Evolutionary conservation across 2,888 invertebrate species (phyloP), one percentile per base, ranked within the genome.

Genomic region (Cheilosia impressa): DNA sequence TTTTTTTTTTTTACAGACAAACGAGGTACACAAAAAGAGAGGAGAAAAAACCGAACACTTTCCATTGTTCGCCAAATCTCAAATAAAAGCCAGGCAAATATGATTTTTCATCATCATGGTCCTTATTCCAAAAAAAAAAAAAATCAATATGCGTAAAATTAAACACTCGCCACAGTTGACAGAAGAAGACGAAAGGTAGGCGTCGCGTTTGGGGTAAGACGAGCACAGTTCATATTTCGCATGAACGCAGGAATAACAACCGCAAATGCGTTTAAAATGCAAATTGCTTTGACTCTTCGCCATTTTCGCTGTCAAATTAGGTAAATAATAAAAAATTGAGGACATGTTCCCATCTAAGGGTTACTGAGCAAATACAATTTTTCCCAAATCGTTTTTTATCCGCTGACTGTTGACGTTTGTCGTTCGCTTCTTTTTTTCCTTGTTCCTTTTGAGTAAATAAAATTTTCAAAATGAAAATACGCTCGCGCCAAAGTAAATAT

Each of bases 131-230:
- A 34, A 0, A 34, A 34, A 34, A 3, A 34, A 24, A 76, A 84
- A 81, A 85, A 85, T 85, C 85, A 85, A 85, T 85, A 85, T 85
- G 85, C 85, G 85, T 85, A 76, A 85, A 85, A 85, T 81, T 81
- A 85, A 81, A 72, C 76, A 85, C 72, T 73, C 71, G 66, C 58
- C 76, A 55, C 60, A 41, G 66, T 34, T 19, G 17, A 17, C 55
- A 76, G n/a, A 47, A 52, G 57, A 27, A 19, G 17, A 7, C 63
- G 71, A 71, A 76, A 82, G 78, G 78, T 71, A 53, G 66, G 45
- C 65, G 66, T 43, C 57, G 50, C 19, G 10, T 58, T 45, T 17
- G 9, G 31, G 31, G 22, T 17, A 9, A 24, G 19, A 10, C 13
- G 17, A 6, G 38, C n/a, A 31, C 53, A 53, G 9, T 13, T 34